These are phyloP conservation scores for Prionace glauca DNA, from an alignment of 2,797 vertebrate species.

Conservation along the genomic window DNA sequence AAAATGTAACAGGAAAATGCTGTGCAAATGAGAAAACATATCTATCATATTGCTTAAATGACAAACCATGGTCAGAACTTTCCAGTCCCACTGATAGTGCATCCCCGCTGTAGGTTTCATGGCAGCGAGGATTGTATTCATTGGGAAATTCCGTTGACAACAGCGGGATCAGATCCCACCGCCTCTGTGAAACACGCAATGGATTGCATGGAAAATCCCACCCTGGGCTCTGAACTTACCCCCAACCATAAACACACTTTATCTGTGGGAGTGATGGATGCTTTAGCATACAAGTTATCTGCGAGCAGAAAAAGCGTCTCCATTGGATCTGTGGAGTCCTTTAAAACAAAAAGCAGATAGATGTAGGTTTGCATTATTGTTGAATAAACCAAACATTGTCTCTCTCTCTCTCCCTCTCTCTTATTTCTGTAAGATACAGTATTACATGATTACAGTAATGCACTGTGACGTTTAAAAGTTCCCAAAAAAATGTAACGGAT, in stretches of 20 bases:
- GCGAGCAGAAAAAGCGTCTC: constrained; percentile 92
- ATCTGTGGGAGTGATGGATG: constrained; percentile 85
- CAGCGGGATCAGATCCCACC: no score
- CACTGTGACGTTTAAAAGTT: not conserved
- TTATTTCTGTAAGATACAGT: not conserved
- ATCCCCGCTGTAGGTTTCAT: no score
- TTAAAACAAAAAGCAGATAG: constrained; percentile 43
- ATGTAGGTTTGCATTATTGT: no score
- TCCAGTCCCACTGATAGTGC: no score
- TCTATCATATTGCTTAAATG: no score
- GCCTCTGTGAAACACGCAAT: no score
- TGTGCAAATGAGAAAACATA: not conserved
- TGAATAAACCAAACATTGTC: not conserved
- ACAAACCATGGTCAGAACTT: no score
- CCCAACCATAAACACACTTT: constrained; percentile 98
- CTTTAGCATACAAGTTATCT: constrained; percentile 94
- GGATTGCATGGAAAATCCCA: no score
- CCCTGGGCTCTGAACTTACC: constrained; percentile 63
- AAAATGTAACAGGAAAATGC: not conserved
- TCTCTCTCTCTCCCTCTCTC: not conserved
- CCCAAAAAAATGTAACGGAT: not conserved
- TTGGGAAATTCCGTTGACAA: no score
- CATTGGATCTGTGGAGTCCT: constrained; percentile 85
- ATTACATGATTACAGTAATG: not conserved
- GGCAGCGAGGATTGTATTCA: no score